Base-by-base conservation (phyloP, 2,113 vertebrate species). In the Melanotaenia duboulayi region DNA sequence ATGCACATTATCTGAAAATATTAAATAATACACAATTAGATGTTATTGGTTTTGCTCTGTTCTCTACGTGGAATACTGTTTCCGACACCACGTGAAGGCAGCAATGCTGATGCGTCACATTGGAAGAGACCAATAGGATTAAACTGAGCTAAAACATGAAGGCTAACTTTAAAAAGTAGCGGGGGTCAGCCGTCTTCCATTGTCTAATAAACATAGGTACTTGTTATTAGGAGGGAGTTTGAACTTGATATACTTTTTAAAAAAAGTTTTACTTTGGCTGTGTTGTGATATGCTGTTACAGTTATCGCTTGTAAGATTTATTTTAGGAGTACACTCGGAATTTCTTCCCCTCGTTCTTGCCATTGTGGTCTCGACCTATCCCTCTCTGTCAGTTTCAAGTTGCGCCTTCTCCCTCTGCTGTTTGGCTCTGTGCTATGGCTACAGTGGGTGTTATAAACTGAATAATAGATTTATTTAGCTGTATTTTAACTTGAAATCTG, bases 81-180 rank as follows among this genome's bases (percentile, higher is more conserved):
- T 76, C 79, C 68, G 60, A 76, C 63, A n/a, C 20, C 74, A 66
- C 0, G 52, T 78, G 75, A 89, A 88, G 28, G 77, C 71, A 72
- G n/a, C 86, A 82, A 32, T 0, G 0, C 7, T 50, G 12, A 70
- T 55, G 70, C 93, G 92, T 94, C 90, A 94, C 78, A 28, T 46
- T 70, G 56, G 65, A 61, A 82, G 37, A 80, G 82, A 92, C 93
- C 93, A 94, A 94, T 94, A 66, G 89, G 90, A 92, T 93, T 92
- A 91, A 92, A 91, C 24, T 52, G 59, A 86, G 86, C 78, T 75
- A 68, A 79, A 88, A 84, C 73, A 82, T 3, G 63, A 67, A 25
- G 80, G 56, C 51, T 46, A 52, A 66, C 54, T 73, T 52, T 32
- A 68, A 66, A 2, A 8, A 52, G 37, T 7, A 5, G 20, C 5